Base-by-base conservation (phyloP, 2,888 invertebrate genomes). In the Colostygia pectinataria region DNA sequence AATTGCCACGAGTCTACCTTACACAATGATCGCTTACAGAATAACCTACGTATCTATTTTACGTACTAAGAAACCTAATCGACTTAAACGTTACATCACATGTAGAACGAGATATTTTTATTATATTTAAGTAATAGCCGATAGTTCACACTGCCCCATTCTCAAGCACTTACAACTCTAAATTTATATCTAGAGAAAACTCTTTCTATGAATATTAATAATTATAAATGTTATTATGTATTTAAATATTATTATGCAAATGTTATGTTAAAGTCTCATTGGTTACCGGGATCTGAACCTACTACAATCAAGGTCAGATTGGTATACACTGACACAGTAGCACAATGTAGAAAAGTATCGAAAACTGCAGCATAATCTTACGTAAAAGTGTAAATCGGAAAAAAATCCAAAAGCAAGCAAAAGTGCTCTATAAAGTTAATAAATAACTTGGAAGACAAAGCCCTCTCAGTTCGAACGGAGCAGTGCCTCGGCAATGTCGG, bases 81-180 rank as follows among this genome's bases (percentile, higher is more conserved):
- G 69, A 86, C 89, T 89, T 89, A 89, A 83, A 60, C n/a, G 71
- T 83, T 86, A 90, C 88, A 90, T 90, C 90, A 90, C 90, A 89
- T 86, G 73, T 83, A 86, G 77, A 90, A 84, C 87, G 87, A 89
- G 87, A 89, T 86, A 83, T 79, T 70, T 74, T 76, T 73, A 42
- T 34, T 68, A 64, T 66, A 64, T 71, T 77, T 79, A 84, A 82
- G 77, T 80, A 82, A 82, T 78, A 83, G 80, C 80, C 81, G 79
- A 76, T 66, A 68, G 68, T 13, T 64, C 59, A 58, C 74, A 67
- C 69, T 65, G 74, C 77, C 78, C 75, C 77, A 68, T 75, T 74
- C 71, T 65, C 71, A 78, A 65, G 62, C 61, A 63, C 62, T 57
- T 49, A 53, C 14, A 18, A 15, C 13, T 24, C 25, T 45, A 51